Percentiles rank a stretch among this genome's conserved stretches.
Conservation (phyloP, 2,888 invertebrate species). For the Coecobrya sp. region DNA sequence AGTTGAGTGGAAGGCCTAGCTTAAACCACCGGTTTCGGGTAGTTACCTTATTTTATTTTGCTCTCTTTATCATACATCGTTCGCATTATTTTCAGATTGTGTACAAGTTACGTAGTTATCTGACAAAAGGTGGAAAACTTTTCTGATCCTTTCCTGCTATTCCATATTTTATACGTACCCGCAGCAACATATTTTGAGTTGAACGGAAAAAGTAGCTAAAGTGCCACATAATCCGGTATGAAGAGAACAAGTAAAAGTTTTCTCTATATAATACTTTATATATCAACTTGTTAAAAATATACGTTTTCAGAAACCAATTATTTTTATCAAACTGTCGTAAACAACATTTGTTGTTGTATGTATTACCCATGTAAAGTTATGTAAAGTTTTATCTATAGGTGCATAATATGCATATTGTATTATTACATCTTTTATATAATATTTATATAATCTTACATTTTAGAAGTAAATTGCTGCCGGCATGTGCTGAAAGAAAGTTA, state of each 20-base stretch:
- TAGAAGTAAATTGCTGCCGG: no score
- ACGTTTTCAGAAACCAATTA: no score
- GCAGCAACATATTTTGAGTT: not conserved
- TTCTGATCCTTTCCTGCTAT: not conserved
- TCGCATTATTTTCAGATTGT: not conserved
- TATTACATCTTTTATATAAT: no score
- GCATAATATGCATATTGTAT: no score
- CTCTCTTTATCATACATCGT: conserved; percentile 16
- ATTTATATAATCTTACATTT: no score
- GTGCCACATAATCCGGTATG: not conserved
- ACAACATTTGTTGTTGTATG: no score
- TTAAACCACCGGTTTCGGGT: not conserved
- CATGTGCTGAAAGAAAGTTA: no score
- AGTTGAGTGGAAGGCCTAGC: not conserved
- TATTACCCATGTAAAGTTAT: no score
- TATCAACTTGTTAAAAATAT: no score
- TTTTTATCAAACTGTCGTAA: no score
- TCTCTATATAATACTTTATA: not conserved
- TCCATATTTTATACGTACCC: not conserved
- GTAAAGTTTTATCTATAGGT: no score
- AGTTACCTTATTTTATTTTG: not conserved
- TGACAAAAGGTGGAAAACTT: conserved; percentile 9
- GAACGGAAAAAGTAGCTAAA: not conserved
- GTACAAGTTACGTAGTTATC: conserved; percentile 21
- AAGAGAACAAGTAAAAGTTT: conserved; percentile 3